These are phyloP conservation scores for Muscicapa comitata DNA, from an alignment of 2,797 vertebrate species.

Conservation along the genomic window DNA sequence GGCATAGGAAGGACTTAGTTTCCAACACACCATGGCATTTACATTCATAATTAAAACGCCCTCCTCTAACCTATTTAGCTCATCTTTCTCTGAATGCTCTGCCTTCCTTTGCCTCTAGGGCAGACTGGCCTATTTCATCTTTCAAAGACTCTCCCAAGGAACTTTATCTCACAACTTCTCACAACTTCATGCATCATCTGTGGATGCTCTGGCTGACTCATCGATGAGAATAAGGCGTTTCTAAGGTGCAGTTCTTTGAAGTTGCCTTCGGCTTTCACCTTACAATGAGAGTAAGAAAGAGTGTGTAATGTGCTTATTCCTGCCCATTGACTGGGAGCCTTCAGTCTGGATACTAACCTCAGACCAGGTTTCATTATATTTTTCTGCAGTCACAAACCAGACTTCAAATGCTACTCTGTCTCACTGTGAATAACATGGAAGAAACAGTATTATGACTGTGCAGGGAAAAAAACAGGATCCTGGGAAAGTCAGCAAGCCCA, in stretches of 20 bases:
- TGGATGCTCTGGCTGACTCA: background rate
- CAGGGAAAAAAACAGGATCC: background rate
- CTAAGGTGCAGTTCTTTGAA: background rate
- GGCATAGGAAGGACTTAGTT: background rate
- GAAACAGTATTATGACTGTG: background rate
- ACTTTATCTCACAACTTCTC: background rate
- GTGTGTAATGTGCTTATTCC: background rate
- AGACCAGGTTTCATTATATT: background rate
- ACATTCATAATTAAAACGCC: background rate
- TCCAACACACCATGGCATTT: background rate
- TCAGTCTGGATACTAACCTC: background rate
- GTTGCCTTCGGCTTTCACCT: background rate
- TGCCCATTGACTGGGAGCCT: background rate
- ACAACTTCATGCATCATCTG: background rate
- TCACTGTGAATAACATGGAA: background rate
- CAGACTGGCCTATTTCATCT: background rate
- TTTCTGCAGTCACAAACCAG: background rate
- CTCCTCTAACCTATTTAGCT: background rate
- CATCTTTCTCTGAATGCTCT: background rate
- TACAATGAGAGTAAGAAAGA: background rate
- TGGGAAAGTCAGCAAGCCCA: background rate
- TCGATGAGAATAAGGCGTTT: accelerated
- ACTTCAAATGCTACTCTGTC: background rate
- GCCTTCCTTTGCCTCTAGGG: background rate
- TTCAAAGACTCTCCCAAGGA: background rate